These are phyloP conservation scores for Oxycera nigricornis DNA, from an alignment of 2,888 invertebrate genomes.

Conservation along the genomic window DNA sequence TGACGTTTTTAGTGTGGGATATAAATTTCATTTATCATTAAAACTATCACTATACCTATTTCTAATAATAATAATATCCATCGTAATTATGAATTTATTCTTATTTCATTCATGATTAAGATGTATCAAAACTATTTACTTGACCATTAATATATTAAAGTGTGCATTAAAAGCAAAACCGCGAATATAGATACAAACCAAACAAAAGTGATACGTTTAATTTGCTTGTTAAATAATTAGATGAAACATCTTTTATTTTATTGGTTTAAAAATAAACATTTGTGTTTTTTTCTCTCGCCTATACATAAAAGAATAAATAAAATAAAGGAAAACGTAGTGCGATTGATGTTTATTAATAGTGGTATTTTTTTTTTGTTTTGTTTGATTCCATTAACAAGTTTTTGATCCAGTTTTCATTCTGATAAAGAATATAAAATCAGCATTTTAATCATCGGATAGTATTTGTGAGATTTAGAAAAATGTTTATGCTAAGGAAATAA, in stretches of 20 bases:
- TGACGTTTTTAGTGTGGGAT: conserved; percentile 30
- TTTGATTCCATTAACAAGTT: too few species aligned
- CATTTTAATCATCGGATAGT: too few species aligned
- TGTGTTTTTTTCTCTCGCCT: too few species aligned
- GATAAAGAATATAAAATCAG: too few species aligned
- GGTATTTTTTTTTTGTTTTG: too few species aligned
- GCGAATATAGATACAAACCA: neutral
- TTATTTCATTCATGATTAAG: conserved; percentile 23
- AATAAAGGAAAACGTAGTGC: too few species aligned
- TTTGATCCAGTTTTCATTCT: too few species aligned
- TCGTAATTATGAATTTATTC: neutral
- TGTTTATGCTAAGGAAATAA: too few species aligned
- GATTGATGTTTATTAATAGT: too few species aligned
- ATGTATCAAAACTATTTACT: neutral
- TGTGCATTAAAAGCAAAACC: neutral
- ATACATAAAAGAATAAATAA: too few species aligned
- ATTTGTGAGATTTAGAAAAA: too few species aligned
- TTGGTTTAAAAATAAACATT: too few species aligned
- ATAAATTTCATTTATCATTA: conserved; percentile 13
- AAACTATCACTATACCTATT: conserved; percentile 21
- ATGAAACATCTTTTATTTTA: neutral
- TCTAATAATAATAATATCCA: conserved; percentile 9
- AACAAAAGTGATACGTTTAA: conserved; percentile 7
- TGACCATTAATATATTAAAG: neutral
- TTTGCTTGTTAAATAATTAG: neutral